Base-by-base conservation (phyloP, 2,888 invertebrate species). In the Branchipolynoe longqiensis region DNA sequence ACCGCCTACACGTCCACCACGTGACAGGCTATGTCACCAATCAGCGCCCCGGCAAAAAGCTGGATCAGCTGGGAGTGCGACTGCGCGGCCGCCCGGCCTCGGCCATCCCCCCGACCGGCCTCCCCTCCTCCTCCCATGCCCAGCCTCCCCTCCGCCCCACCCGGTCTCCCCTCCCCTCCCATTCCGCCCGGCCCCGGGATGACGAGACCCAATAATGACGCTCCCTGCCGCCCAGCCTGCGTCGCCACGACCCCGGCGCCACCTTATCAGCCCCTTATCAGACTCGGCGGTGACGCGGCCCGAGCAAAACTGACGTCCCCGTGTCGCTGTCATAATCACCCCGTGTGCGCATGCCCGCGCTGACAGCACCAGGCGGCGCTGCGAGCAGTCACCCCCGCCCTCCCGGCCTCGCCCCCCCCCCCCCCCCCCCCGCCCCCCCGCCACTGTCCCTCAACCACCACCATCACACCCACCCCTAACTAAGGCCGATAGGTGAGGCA, bases 261-360 rank as follows among this genome's bases (percentile, higher is more conserved):
- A 28, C 41, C 69, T 38, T 69, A 69, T 31, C 69, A 69, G 69
- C 8, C n/a, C 54, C 48, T 78, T 78, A 78, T 78, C 78, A 48
- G 78, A 41, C 25, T 6, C 78, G 14, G 31, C 78, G 6, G 48
- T 78, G 78, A 78, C 78, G 48, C 18, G 78, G 78, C 54, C 31
- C 25, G n/a, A 28, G 28, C 41, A 28, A 48, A 31, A 78, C 31
- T 78, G 78, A 78, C 78, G 78, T 78, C 78, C 33, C n/a, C 48
- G 78, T 48, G 78, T 78, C 78, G 12, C 78, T 48, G 28, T 40
- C 54, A 40, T 78, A 78, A 78, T 78, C 78, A 78, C 78, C 78
- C 22, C 31, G 78, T 48, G 48, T 48, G 41, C 78, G 41, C 78
- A 78, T 78, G 54, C 48, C 14, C 54, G 22, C 18, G 48, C 78